A percentile compares a stretch with the other conserved stretches of the same genome.
Conservation (phyloP, 2,113 vertebrate species). For the Pithys albifrons region DNA sequence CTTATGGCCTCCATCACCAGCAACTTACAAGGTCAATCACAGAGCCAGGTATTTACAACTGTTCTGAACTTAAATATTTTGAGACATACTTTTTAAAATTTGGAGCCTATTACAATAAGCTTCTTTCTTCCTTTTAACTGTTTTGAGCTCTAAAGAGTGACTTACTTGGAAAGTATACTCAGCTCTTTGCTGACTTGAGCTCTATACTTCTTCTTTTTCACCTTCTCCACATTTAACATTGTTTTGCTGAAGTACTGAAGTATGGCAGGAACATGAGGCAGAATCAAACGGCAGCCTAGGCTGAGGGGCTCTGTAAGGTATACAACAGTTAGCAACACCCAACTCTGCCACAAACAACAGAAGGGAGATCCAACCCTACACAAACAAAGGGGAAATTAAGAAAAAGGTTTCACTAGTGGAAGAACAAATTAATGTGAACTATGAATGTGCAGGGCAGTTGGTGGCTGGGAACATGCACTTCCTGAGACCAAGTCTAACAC, state of each 20-base stretch:
- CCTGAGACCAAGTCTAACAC: background rate
- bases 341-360: background rate
- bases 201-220: conserved; percentile 89
- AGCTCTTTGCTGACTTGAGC: conserved; percentile 91
- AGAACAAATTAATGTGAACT: background rate
- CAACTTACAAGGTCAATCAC: background rate
- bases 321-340: background rate
- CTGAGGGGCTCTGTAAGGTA: conserved; percentile 78
- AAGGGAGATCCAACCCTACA: background rate
- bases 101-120: background rate
- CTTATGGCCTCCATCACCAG: background rate
- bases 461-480: background rate
- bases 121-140: background rate
- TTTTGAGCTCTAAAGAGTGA: background rate
- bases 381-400: background rate
- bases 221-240: conserved; percentile 82
- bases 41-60: background rate
- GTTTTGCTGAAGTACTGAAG: conserved; percentile 87
- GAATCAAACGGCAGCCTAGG: conserved; percentile 83
- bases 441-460: background rate
- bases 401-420: background rate
- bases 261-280: conserved; percentile 88
- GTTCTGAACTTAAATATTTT: background rate
- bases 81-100: background rate
- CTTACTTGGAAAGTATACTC: conserved; percentile 95